Conservation (phyloP, 1,140 invertebrate genomes). For the Plutomurus gul region DNA sequence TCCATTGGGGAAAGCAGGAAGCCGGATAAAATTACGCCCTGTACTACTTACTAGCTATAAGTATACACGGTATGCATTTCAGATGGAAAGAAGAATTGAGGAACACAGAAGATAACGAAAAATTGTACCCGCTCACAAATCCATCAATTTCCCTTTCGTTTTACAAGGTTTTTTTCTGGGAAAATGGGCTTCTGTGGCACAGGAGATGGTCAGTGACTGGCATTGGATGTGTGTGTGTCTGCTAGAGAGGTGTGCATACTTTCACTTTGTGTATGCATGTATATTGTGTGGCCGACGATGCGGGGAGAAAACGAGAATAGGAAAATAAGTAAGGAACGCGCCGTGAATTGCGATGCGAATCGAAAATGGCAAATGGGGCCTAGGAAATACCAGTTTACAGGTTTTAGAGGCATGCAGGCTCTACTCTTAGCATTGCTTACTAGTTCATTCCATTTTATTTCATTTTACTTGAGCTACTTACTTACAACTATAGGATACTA, state of each 20-base stretch:
- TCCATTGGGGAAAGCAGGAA: too few species aligned
- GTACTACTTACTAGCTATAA: too few species aligned
- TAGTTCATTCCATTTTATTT: constrained; percentile 28
- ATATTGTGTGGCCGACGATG: neutral
- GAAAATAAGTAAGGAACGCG: constrained; percentile 4
- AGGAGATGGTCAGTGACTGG: neutral
- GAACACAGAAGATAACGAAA: neutral
- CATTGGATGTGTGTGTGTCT: neutral
- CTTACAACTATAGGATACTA: neutral
- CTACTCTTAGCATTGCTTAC: neutral
- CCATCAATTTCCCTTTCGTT: constrained; percentile 13
- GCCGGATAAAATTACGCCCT: too few species aligned
- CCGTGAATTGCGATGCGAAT: constrained; percentile 14
- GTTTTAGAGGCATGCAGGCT: neutral
- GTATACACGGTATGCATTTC: neutral
- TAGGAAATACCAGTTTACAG: too few species aligned
- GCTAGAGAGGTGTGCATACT: too few species aligned
- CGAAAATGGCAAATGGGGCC: constrained; percentile 12
- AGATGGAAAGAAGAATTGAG: constrained; percentile 4
- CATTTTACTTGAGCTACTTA: constrained; percentile 22
- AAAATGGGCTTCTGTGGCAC: constrained; percentile 1
- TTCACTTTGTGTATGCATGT: neutral
- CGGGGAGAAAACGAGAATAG: constrained; percentile 9
- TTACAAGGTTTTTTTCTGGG: constrained; percentile 4
- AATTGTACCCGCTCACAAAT: neutral